Conservation (phyloP, 37 sponge, comb jelly and placozoan species). For the Agelas oroides region DNA sequence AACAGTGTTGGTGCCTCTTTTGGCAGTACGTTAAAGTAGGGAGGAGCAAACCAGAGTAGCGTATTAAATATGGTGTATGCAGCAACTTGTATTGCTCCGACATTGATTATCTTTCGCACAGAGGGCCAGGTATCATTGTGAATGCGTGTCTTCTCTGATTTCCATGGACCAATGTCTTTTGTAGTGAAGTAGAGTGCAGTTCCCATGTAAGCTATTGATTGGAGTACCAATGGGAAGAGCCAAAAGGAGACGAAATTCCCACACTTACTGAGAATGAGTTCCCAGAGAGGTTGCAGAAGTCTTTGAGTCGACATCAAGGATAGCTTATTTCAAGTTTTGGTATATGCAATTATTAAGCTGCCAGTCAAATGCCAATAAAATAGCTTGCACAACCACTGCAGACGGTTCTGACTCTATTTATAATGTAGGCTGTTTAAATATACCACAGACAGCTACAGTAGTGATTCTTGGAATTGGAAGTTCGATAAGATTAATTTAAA, state of each 20-base stretch:
- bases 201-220: neutral
- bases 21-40: neutral
- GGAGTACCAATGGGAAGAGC: constrained; percentile 12
- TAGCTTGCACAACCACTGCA: too few relatives aligned
- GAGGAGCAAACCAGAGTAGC: neutral
- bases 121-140: neutral
- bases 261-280: neutral
- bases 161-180: constrained; percentile 24
- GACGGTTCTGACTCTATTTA: too few relatives aligned
- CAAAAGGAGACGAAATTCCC: constrained; percentile 8
- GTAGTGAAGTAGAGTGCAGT: constrained; percentile 2
- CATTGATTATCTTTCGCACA: neutral
- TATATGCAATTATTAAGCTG: too few relatives aligned
- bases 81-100: neutral
- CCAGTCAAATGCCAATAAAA: too few relatives aligned
- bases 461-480: too few relatives aligned
- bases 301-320: neutral
- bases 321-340: neutral
- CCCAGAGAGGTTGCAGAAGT: constrained; percentile 34
- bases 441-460: too few relatives aligned
- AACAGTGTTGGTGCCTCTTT: constrained; percentile 10
- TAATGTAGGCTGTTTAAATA: too few relatives aligned
- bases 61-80: neutral
- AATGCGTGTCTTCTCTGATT: neutral
- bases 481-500: too few relatives aligned